Evolutionary conservation across 2,888 invertebrate genomes (phyloP), one percentile per base, ranked within the genome.

Genomic region (Mythimna impura): DNA sequence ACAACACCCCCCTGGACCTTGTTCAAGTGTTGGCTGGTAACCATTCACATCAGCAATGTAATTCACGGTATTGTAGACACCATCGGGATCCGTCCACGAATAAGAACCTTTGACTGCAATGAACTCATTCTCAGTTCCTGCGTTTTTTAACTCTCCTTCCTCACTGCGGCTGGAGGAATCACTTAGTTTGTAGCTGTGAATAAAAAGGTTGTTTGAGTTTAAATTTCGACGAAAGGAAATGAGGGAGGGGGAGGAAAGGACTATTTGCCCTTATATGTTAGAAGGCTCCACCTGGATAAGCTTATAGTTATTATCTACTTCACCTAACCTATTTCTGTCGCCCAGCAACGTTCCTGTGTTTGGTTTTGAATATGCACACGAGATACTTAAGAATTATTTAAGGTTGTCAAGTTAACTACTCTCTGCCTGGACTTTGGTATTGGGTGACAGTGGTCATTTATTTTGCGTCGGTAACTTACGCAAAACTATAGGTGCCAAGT

Each of bases 31-130:
- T 2, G 96, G 96, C 78, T 96, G 95, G 93, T 94, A 97, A 10
- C 97, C 97, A 80, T 96, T 96, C 82, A 97, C 96, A 80, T 97
- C 97, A 25, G 97, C 97, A 14, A 94, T 89, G 90, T 96, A 97
- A 47, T 87, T 94, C 30, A 97, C 90, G 30, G 91, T 93, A 88
- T 96, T 96, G 0, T 91, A 91, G 57, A 94, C 91, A 20, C 96
- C 96, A 74, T 96, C 95, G 47, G 96, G 95, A 6, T 92, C 96
- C 1, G 94, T 87, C 91, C 96, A 97, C 22, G 94, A 92, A 91
- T 94, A 97, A 4, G 94, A 93, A 34, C 97, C 97, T 52, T 87
- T 91, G 22, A 97, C 96, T 3, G 92, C 88, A 55, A 97, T 90
- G 22, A 95, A 92, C 82, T 97, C 96, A 66, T 97, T 92, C 47